phyloP scores from a whole-genome alignment of 2,113 vertebrate genomes.

The Dasypus novemcinctus region DNA sequence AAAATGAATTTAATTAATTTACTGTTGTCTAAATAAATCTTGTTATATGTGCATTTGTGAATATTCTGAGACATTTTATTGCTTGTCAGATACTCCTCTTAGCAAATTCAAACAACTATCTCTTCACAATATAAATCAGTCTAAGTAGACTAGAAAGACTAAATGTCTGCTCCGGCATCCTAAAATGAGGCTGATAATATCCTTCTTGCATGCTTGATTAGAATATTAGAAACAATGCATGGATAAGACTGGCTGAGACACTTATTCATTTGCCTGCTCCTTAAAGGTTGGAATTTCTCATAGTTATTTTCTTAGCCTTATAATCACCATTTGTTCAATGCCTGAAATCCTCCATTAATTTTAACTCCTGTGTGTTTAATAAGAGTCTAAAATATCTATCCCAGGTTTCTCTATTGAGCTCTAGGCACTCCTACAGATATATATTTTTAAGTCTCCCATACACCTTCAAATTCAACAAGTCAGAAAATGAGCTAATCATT shows the following conservation, averaged over 20 bases:
- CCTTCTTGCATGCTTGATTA: neutral
- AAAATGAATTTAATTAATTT: neutral
- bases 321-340: neutral
- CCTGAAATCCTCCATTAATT: neutral
- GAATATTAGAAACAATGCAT: neutral
- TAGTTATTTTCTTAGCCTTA: neutral
- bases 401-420: neutral
- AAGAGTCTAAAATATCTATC: neutral
- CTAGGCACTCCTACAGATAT: neutral
- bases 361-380: neutral
- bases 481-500: neutral
- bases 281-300: neutral
- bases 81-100: neutral
- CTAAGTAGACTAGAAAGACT: neutral
- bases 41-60: neutral
- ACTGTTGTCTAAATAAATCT: neutral
- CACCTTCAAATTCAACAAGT: neutral
- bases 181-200: neutral
- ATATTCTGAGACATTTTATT: neutral
- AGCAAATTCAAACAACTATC: neutral
- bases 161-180: neutral
- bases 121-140: neutral
- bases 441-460: neutral
- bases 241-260: neutral
- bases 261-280: accelerated